Evolutionary conservation across 2,113 vertebrate genomes (phyloP), one percentile per base, ranked within the genome.

Genomic region (Gobio gobio): DNA sequence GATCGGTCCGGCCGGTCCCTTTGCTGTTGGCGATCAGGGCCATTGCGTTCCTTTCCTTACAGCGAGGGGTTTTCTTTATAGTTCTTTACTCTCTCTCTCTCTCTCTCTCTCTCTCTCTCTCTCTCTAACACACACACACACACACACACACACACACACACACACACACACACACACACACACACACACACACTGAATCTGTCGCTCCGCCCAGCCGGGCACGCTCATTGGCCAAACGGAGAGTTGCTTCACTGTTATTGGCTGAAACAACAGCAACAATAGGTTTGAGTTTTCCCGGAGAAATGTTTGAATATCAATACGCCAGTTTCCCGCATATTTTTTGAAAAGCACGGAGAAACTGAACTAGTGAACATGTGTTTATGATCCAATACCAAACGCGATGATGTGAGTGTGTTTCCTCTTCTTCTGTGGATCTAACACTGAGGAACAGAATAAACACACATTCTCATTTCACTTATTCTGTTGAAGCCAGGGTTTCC

Each of bases 251-350:
- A 5, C 78, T 56, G 81, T 88, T 63, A 95, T 95, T 95, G 94
- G 95, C 77, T 22, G 59, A 76, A 58, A 3, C 68, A 58, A 6
- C 85, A 88, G 83, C 75, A 78, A 33, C 86, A 81, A 54, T 89
- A 56, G 85, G 89, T 95, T 95, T 94, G 93, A 95, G 91, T 94
- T 94, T 94, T 91, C 61, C 86, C 88, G 91, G 93, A 93, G 70
- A 76, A 68, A 22, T 33, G 9, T 89, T 89, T 82, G 79, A 88
- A 88, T 75, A 68, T 6, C 18, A 73, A 49, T 24, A 14, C 24
- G 3, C 6, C 22, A 7, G 43, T n/a, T 49, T 73, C 51, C 33
- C 33, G 29, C 33, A 58, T 13, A 56, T 10, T 43, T 58, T 9
- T 54, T 3, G 9, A 56, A 18, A 20, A 58, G 24, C 8, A 26